Percentiles rank a stretch among this genome's conserved stretches.
Conservation (phyloP, 2,888 invertebrate genomes). For the Xestia ashworthii region DNA sequence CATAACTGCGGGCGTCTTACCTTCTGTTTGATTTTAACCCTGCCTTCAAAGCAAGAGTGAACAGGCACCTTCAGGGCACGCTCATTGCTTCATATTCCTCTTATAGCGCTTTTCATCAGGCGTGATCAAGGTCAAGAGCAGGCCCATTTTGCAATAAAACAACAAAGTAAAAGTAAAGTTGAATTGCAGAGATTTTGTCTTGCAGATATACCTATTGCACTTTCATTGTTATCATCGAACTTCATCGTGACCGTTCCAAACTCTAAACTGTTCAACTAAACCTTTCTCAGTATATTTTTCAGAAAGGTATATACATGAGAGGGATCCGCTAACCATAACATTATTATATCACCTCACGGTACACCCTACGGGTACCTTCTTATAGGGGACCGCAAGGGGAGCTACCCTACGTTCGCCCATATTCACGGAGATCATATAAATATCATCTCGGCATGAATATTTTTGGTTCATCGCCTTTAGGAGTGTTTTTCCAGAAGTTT, state of each 20-base stretch:
- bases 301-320: conserved; percentile 1
- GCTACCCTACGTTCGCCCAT: conserved; percentile 14
- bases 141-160: too few species aligned
- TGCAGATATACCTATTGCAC: too few species aligned
- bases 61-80: too few species aligned
- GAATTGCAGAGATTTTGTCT: too few species aligned
- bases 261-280: neutral
- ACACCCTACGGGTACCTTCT: conserved; percentile 3
- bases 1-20: neutral
- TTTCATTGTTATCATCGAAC: neutral
- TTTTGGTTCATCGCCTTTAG: conserved; percentile 32
- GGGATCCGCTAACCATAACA: conserved; percentile 12
- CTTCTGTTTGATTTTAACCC: neutral
- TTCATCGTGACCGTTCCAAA: neutral
- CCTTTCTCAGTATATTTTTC: conserved; percentile 1
- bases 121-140: too few species aligned
- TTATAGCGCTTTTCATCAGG: too few species aligned
- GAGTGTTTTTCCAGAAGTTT: conserved; percentile 35
- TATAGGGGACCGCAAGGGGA: neutral
- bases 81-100: too few species aligned
- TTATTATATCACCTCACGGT: conserved; percentile 16
- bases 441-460: conserved; percentile 54
- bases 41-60: too few species aligned
- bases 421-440: conserved; percentile 61
- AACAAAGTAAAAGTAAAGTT: too few species aligned